phyloP scores from a whole-genome alignment of 2,113 vertebrate species.

The Aegypius monachus region DNA sequence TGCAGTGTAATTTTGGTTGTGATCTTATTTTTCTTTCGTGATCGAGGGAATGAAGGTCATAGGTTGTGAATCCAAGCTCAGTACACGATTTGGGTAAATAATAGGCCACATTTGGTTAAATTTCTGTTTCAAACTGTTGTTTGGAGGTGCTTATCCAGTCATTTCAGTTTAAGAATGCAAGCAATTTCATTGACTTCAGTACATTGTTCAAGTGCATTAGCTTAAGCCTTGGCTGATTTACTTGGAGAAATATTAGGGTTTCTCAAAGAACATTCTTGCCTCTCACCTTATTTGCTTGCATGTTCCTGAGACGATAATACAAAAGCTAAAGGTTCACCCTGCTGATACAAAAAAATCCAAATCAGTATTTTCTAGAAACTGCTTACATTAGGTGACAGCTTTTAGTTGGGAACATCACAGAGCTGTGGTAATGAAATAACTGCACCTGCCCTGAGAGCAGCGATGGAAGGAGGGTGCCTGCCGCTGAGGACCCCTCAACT shows the following conservation, averaged over 20 bases:
- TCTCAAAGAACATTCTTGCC: background rate
- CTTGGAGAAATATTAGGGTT: background rate
- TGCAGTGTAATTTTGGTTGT: background rate
- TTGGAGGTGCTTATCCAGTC: background rate
- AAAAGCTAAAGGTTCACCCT: background rate
- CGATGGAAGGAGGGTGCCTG: background rate
- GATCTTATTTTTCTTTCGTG: background rate
- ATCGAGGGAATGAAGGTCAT: background rate
- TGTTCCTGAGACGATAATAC: background rate
- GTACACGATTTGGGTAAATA: background rate
- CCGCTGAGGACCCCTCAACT: background rate
- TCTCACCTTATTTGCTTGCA: background rate
- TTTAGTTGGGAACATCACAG: background rate
- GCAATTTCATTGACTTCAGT: background rate
- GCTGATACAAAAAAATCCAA: background rate
- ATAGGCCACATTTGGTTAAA: background rate
- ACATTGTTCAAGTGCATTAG: background rate
- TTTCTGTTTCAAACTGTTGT: background rate
- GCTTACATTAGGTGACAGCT: background rate
- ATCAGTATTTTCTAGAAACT: background rate
- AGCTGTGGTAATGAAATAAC: background rate
- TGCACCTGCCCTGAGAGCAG: background rate
- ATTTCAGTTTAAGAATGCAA: constrained; percentile 8
- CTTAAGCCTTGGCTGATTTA: background rate
- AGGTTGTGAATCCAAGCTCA: background rate